Evolutionary conservation across 2,113 vertebrate genomes (phyloP), one percentile per base, ranked within the genome.

Genomic region (Ptilorrhoa leucosticta): DNA sequence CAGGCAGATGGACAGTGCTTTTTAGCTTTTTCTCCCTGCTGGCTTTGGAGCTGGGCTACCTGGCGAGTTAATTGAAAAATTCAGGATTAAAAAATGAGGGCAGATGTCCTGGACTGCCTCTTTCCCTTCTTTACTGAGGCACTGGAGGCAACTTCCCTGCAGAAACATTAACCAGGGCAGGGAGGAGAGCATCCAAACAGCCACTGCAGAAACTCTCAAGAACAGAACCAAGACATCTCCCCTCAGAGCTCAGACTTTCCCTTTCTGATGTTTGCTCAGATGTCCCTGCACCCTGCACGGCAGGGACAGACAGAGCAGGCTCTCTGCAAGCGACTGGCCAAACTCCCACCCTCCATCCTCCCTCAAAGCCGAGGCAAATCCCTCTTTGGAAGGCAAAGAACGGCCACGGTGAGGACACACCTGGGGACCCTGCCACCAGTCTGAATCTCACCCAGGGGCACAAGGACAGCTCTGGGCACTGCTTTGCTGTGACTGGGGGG

Each of bases 1-100:
- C 39, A 68, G 79, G 92, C 84, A 91, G 93, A 78, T 60, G 84
- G 93, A 93, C 90, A 68, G 24, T 31, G 53, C 40, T n/a, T 39
- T 56, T 21, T 12, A 35, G 23, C 11, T 47, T 77, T 70, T 89
- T 54, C 72, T 94, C 57, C 72, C 81, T 73, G 77, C 42, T 83
- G 77, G 50, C n/a, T 88, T 76, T 83, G 77, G 87, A 91, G 72
- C 33, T 83, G 66, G 24, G 79, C 39, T 92, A 90, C 86, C 64
- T 80, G 71, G 37, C 8, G 11, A 88, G 50, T 57, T 71, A 72
- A 93, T 2, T 56, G 70, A 76, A 85, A 87, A 89, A 87, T 31
- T 70, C 42, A 57, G 50, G 61, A 78, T 56, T 18, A 68, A 89
- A 60, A 65, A 58, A 72, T 44, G 40, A 51, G 16, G 39, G 64